Evolutionary conservation across 1,140 invertebrate genomes (phyloP), one percentile per base, ranked within the genome.

Genomic region (Drosophila gunungcola): DNA sequence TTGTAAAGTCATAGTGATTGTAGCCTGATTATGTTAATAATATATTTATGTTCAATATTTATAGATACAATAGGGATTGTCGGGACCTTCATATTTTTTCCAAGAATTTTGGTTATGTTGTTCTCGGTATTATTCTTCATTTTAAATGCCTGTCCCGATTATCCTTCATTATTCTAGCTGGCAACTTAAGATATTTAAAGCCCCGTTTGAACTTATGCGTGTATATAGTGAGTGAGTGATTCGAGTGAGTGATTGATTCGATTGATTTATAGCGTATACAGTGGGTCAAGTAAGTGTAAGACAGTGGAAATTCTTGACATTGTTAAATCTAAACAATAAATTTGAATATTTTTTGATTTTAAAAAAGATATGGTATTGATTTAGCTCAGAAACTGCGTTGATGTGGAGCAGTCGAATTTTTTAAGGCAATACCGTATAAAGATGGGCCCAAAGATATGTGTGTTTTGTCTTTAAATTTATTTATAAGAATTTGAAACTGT

Each of bases 181-280:
- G 82, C 82, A 86, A 86, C 82, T 82, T 83, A 86, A 86, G 51
- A 86, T 86, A 88, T 53, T 88, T 86, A 86, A 86, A 86, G 82
- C 82, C 82, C 83, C 75, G 73, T 86, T 86, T 77, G 82, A 86
- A 86, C 82, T 86, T 82, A 86, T 78, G 82, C 82, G 74, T 86
- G 75, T 88, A 88, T 83, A 75, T 61, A 74, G 45, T 65, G 69
- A 65, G 34, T 73, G 72, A 61, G 72, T 84, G 80, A 75, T 53
- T 80, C 29, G 67, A 70, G 51, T 80, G 75, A 65, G 56, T 82
- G 69, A 61, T 53, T 80, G 80, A 70, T 60, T 80, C 69, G 64
- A 55, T 83, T 79, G 61, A 36, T 78, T 81, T 74, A 70, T 74
- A 82, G 83, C 78, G 74, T 65, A 69, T 41, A n/a, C 67, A 42